Percentiles rank a stretch among this genome's conserved stretches.
Evolutionary conservation across 2,888 invertebrate species (phyloP).

Genomic region (Apodemia mormo): DNA sequence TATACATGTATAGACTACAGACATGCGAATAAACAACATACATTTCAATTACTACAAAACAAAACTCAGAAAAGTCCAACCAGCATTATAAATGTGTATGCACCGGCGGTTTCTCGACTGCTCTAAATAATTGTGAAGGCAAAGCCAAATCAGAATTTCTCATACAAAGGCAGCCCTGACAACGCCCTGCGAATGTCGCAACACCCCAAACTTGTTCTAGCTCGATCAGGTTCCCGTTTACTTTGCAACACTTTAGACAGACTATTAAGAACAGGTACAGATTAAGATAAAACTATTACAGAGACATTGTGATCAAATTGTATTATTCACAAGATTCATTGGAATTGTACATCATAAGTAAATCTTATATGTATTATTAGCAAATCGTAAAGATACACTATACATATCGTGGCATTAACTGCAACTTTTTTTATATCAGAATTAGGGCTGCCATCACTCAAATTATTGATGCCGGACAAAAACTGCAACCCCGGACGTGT

Average conservation of each 20-base stretch:
- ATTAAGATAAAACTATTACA: conserved; percentile 9
- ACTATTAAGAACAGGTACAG: background rate
- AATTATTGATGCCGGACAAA: too few species aligned
- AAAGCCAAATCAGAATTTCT: conserved; percentile 34
- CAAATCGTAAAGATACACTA: background rate
- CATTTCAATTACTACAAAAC: background rate
- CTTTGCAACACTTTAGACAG: conserved; percentile 22
- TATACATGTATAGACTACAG: too few species aligned
- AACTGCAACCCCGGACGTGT: too few species aligned
- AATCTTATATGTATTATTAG: background rate
- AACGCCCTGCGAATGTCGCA: conserved; percentile 43
- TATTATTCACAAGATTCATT: background rate
- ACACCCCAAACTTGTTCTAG: conserved; percentile 36
- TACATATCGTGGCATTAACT: background rate
- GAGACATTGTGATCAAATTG: conserved; percentile 13
- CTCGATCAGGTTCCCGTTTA: conserved; percentile 40
- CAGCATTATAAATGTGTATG: background rate
- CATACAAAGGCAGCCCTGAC: conserved; percentile 42
- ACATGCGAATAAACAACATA: background rate
- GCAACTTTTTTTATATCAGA: too few species aligned
- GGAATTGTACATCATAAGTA: background rate
- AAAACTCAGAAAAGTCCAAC: background rate
- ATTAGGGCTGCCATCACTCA: too few species aligned
- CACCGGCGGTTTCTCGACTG: conserved; percentile 15
- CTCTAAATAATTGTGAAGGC: conserved; percentile 30